phyloP scores from a whole-genome alignment of 2,888 invertebrate genomes.

The Netelia inedita region DNA sequence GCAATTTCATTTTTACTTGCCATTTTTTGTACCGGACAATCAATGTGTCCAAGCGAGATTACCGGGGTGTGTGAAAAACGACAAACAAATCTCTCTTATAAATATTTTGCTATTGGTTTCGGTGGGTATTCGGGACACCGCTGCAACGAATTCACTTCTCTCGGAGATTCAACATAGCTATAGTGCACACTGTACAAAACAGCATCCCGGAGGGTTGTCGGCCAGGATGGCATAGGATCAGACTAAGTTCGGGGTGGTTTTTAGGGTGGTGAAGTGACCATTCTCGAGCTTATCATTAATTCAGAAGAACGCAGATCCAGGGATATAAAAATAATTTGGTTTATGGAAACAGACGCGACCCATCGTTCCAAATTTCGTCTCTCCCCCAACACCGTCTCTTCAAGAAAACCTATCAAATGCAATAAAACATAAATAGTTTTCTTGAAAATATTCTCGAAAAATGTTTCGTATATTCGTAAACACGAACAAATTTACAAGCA shows the following conservation, averaged over 20 bases:
- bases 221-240: conserved; percentile 43
- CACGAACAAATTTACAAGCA: conserved; percentile 8
- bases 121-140: conserved; percentile 42
- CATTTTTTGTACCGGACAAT: conserved; percentile 29
- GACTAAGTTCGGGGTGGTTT: conserved; percentile 37
- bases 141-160: conserved; percentile 69
- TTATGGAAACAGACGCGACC: conserved; percentile 84
- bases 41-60: conserved; percentile 47
- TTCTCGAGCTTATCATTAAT: conserved; percentile 81
- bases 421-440: conserved; percentile 41
- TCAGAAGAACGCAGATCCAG: conserved; percentile 80
- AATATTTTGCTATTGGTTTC: conserved; percentile 48
- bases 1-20: conserved; percentile 42
- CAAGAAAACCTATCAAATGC: not conserved
- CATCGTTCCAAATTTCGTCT: conserved; percentile 58
- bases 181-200: conserved; percentile 26
- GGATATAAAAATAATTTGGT: conserved; percentile 84
- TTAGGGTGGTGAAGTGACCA: conserved; percentile 74
- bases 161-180: conserved; percentile 68
- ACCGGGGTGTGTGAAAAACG: conserved; percentile 54
- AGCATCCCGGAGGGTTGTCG: conserved; percentile 38
- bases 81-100: conserved; percentile 72
- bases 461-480: not conserved
- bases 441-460: conserved; percentile 28
- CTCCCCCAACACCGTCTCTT: not conserved